phyloP scores from a whole-genome alignment of 2,113 vertebrate species.

The Anguilla japonica region DNA sequence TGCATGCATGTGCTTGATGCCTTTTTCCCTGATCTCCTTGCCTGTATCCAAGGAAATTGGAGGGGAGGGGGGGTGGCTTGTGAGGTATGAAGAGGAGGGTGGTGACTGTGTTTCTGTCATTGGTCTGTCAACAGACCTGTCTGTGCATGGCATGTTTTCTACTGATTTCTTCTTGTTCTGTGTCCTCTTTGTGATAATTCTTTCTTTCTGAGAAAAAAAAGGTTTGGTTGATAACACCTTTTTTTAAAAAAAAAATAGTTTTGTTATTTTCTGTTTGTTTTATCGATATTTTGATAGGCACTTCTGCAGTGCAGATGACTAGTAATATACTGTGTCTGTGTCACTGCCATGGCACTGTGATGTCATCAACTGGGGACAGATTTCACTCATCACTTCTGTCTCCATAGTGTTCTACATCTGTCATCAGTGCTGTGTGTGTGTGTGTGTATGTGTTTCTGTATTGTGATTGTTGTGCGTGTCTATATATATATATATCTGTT shows the following conservation, averaged over 20 bases:
- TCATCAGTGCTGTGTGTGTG: neutral
- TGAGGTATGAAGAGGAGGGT: slow-evolving; percentile 47
- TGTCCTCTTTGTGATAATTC: slow-evolving; percentile 38
- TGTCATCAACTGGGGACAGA: neutral
- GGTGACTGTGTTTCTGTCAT: slow-evolving; percentile 40
- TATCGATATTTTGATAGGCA: slow-evolving; percentile 20
- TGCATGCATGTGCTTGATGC: slow-evolving; percentile 60
- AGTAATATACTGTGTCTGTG: neutral
- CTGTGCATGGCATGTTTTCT: slow-evolving; percentile 56
- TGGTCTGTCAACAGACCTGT: slow-evolving; percentile 22
- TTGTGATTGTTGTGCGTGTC: neutral
- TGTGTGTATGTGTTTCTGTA: slow-evolving; percentile 42
- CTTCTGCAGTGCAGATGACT: neutral
- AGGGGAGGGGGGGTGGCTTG: slow-evolving; percentile 36
- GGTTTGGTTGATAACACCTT: slow-evolving; percentile 52
- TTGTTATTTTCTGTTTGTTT: slow-evolving; percentile 41
- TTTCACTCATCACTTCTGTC: neutral
- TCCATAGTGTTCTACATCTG: neutral
- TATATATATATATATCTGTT: neutral
- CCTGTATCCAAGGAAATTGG: slow-evolving; percentile 51
- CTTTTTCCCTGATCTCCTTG: slow-evolving; percentile 51
- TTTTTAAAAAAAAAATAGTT: slow-evolving; percentile 32
- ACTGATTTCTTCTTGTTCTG: slow-evolving; percentile 32
- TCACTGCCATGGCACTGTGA: neutral
- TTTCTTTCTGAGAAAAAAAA: slow-evolving; percentile 44